Conservation (phyloP, 2,797 vertebrate genomes). For the Micrastur ruficollis region DNA sequence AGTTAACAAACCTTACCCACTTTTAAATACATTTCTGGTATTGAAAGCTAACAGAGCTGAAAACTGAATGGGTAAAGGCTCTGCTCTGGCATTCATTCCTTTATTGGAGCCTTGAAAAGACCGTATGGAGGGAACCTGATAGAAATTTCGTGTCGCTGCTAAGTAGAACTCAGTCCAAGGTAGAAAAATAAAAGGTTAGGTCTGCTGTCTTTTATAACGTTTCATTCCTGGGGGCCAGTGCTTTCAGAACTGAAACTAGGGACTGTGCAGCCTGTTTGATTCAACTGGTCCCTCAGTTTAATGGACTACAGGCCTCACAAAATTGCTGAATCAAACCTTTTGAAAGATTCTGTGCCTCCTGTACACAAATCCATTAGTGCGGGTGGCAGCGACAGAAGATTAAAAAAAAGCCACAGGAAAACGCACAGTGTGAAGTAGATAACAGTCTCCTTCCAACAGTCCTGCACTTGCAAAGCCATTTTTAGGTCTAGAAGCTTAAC, state of each 20-base stretch:
- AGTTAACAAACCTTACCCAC: conserved; percentile 76
- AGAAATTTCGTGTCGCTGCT: conserved; percentile 69
- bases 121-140: conserved; percentile 65
- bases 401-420: background rate
- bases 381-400: background rate
- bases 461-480: background rate
- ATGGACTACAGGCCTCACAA: conserved; percentile 55
- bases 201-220: conserved; percentile 45
- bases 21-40: conserved; percentile 78
- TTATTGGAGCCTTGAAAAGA: conserved; percentile 74
- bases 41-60: conserved; percentile 80
- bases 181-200: conserved; percentile 72
- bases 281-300: conserved; percentile 49
- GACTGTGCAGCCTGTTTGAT: conserved; percentile 49
- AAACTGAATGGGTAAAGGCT: conserved; percentile 75
- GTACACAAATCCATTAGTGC: conserved; percentile 21
- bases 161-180: conserved; percentile 69
- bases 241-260: conserved; percentile 63
- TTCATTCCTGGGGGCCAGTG: conserved; percentile 51
- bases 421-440: background rate
- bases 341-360: conserved; percentile 36
- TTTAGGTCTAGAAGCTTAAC: background rate
- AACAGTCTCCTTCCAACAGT: background rate
- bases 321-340: conserved; percentile 50
- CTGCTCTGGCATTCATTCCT: conserved; percentile 72